phyloP scores from a whole-genome alignment of 1,140 invertebrate genomes.

The Hyphantria cunea region DNA sequence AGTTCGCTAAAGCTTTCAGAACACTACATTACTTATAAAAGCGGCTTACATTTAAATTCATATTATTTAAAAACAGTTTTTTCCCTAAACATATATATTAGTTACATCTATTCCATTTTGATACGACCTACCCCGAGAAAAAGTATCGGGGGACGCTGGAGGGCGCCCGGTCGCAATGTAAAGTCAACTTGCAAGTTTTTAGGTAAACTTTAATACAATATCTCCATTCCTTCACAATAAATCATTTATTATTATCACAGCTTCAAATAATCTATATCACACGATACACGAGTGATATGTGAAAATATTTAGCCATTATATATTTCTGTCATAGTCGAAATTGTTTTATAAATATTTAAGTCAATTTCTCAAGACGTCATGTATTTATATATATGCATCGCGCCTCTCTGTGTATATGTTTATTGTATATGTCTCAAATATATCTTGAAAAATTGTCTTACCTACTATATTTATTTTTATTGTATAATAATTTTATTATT shows the following conservation, averaged over 20 bases:
- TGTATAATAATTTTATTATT: constrained; percentile 32
- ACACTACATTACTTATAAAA: constrained; percentile 58
- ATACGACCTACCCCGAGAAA: constrained; percentile 49
- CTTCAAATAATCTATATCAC: constrained; percentile 59
- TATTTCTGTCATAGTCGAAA: constrained; percentile 2
- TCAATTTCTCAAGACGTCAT: constrained; percentile 20
- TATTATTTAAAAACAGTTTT: constrained; percentile 27
- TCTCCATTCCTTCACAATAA: constrained; percentile 44
- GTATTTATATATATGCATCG: not conserved
- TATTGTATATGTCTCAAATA: constrained; percentile 3
- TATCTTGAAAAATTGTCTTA: constrained; percentile 24
- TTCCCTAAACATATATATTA: constrained; percentile 22
- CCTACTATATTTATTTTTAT: constrained; percentile 14
- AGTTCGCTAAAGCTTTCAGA: constrained; percentile 63
- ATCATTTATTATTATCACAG: constrained; percentile 62
- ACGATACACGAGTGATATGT: constrained; percentile 53
- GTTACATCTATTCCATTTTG: constrained; percentile 21
- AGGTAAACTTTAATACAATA: constrained; percentile 45
- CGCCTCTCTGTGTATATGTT: constrained; percentile 12
- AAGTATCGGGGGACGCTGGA: constrained; percentile 53
- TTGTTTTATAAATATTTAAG: constrained; percentile 9
- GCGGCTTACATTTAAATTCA: constrained; percentile 41
- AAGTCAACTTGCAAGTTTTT: constrained; percentile 46
- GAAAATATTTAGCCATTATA: constrained; percentile 56
- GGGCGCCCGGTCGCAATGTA: constrained; percentile 31